Percentiles rank a stretch among this genome's conserved stretches.
phyloP scores from a whole-genome alignment of 2,797 vertebrate species.

The Anomalospiza imberbis region DNA sequence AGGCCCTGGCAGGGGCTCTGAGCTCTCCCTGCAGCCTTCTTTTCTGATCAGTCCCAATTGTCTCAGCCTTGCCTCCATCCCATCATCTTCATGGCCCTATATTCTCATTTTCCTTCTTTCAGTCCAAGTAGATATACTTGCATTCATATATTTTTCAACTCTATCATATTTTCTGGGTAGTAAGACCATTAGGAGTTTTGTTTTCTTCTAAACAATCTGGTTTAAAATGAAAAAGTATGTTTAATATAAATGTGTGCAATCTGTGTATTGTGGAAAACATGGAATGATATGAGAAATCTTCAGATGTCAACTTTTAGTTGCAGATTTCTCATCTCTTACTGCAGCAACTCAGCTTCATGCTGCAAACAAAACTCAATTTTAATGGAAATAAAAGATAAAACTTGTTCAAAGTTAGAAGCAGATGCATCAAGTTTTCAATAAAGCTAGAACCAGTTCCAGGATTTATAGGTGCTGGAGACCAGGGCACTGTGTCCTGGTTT shows the following conservation, averaged over 20 bases:
- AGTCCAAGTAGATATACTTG: background rate
- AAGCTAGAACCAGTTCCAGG: background rate
- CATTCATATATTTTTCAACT: background rate
- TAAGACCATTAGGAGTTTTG: background rate
- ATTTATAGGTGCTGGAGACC: background rate
- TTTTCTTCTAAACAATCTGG: background rate
- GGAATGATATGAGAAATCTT: background rate
- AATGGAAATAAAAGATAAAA: background rate
- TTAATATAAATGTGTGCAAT: background rate
- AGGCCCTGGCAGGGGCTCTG: accelerated
- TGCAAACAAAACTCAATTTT: background rate
- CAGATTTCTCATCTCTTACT: background rate
- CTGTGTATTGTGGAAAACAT: background rate
- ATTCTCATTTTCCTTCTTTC: background rate
- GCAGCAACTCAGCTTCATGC: background rate
- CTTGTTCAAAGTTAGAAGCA: background rate
- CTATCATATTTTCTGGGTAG: background rate
- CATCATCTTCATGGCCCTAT: background rate
- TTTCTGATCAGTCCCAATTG: background rate
- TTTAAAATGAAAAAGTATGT: background rate
- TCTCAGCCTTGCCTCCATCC: background rate
- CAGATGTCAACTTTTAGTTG: background rate
- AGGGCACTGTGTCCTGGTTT: background rate
- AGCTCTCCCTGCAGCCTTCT: background rate
- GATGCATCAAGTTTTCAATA: background rate